Conservation (phyloP, 2,113 vertebrate genomes). For the Falcunculus frontatus region DNA sequence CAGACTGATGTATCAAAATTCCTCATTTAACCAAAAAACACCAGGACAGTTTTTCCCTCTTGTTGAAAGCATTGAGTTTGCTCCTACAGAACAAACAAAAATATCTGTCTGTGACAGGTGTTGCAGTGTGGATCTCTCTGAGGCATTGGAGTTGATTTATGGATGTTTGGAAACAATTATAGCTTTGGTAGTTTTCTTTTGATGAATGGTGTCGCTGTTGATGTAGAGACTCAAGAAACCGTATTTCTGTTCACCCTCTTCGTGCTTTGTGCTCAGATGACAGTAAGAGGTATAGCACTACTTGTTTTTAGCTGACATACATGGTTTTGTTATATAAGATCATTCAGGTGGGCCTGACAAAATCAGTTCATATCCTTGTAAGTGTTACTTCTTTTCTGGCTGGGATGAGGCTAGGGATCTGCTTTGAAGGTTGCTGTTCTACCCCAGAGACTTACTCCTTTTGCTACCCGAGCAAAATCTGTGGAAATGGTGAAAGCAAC, state of each 20-base stretch:
- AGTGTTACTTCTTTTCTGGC: neutral
- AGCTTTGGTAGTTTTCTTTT: neutral
- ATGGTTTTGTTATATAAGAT: neutral
- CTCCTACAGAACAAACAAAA: neutral
- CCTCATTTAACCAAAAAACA: neutral
- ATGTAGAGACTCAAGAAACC: neutral
- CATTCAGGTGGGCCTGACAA: neutral
- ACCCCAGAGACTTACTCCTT: neutral
- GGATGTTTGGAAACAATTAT: neutral
- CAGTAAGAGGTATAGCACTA: neutral
- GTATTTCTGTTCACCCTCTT: neutral
- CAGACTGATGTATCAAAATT: neutral
- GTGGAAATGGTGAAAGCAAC: neutral
- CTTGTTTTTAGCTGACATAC: neutral
- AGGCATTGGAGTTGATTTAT: neutral
- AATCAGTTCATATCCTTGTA: neutral
- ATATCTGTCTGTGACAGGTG: neutral
- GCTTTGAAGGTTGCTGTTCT: neutral
- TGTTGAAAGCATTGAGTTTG: neutral
- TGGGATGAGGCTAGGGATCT: neutral
- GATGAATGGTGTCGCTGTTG: neutral
- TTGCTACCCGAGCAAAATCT: neutral
- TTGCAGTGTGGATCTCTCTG: neutral
- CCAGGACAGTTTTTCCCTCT: neutral
- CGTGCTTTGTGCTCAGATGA: neutral